These are phyloP conservation scores for Falco punctatus DNA, from an alignment of 2,113 vertebrate genomes.

Conservation along the genomic window DNA sequence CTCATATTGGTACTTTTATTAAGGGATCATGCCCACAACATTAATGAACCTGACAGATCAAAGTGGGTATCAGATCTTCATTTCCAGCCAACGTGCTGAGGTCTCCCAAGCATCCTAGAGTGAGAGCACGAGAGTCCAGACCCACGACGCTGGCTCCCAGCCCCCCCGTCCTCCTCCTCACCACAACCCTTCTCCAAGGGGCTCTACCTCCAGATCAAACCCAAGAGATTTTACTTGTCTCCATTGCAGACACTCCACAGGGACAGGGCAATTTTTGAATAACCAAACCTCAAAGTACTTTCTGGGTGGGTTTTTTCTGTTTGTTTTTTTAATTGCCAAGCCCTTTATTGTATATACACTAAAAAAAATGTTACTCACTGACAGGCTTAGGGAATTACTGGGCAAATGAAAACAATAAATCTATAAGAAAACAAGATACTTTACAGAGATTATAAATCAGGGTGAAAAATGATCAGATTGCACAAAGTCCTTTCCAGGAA, in stretches of 20 bases:
- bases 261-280: neutral
- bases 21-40: neutral
- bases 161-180: neutral
- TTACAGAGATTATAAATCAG: neutral
- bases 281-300: neutral
- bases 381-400: neutral
- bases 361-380: neutral
- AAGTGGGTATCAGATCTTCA: neutral
- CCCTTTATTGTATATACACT: neutral
- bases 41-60: neutral
- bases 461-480: neutral
- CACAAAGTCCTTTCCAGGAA: conserved; percentile 39
- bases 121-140: neutral
- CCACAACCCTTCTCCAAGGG: neutral
- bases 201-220: neutral
- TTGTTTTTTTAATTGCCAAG: neutral
- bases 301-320: neutral
- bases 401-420: neutral
- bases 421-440: neutral
- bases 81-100: neutral
- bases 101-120: neutral
- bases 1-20: neutral
- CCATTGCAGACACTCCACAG: neutral
- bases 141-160: neutral
- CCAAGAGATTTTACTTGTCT: neutral